phyloP scores from a whole-genome alignment of 2,888 invertebrate species.

The Dorcus hopei region DNA sequence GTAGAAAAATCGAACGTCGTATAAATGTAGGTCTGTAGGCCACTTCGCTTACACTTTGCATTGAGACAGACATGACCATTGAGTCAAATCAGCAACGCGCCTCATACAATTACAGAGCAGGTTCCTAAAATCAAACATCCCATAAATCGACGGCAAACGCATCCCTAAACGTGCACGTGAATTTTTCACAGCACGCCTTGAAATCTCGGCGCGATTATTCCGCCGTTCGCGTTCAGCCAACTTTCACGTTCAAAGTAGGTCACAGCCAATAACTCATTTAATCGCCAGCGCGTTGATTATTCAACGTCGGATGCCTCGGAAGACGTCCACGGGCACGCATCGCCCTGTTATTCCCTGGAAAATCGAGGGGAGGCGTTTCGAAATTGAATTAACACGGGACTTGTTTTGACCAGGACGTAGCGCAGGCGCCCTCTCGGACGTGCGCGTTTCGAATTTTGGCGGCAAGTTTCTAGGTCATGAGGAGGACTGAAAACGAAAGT shows the following conservation, averaged over 20 bases:
- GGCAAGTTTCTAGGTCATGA: slow-evolving; percentile 10
- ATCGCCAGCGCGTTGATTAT: slow-evolving; percentile 35
- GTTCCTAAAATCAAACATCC: slow-evolving; percentile 41
- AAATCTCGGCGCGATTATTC: slow-evolving; percentile 5
- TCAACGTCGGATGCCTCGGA: slow-evolving; percentile 26
- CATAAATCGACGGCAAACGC: background rate
- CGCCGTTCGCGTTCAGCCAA: slow-evolving; percentile 25
- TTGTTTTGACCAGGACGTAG: slow-evolving; percentile 12
- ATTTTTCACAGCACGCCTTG: background rate
- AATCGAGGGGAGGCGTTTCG: background rate
- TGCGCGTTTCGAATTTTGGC: background rate
- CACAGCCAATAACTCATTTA: slow-evolving; percentile 39
- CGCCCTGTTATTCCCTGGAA: background rate
- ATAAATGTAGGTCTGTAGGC: slow-evolving; percentile 86
- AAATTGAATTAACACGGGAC: slow-evolving; percentile 13
- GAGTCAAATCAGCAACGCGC: slow-evolving; percentile 66
- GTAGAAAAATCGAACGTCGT: slow-evolving; percentile 61
- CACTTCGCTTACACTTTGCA: slow-evolving; percentile 83
- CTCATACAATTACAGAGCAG: slow-evolving; percentile 54
- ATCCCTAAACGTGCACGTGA: slow-evolving; percentile 3
- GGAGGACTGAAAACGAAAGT: slow-evolving; percentile 10
- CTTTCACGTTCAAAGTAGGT: slow-evolving; percentile 43
- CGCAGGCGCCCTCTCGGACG: slow-evolving; percentile 11
- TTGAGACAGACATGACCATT: slow-evolving; percentile 70
- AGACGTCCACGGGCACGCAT: background rate